These are phyloP conservation scores for Zaprionus ghesquierei DNA, from an alignment of 1,140 invertebrate genomes.

Conservation along the genomic window DNA sequence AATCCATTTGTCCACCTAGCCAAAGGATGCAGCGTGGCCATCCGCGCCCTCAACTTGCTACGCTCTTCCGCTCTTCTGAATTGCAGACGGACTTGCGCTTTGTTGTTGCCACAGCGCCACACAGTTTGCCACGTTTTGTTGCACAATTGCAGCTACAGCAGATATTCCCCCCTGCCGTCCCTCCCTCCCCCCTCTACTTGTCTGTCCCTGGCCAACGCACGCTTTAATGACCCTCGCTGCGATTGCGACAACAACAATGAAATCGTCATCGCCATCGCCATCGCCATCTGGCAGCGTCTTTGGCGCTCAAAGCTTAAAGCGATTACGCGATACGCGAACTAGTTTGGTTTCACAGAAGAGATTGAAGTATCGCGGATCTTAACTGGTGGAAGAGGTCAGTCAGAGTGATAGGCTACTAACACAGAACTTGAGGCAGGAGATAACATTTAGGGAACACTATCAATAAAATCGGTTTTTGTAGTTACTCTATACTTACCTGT, in stretches of 20 bases:
- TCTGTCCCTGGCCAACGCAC: conserved; percentile 3
- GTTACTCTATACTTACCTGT: too few relatives aligned
- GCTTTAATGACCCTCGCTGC: conserved; percentile 37
- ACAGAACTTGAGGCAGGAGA: too few relatives aligned
- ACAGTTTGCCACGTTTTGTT: conserved; percentile 49
- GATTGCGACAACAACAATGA: conserved; percentile 5
- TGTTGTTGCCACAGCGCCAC: conserved; percentile 39
- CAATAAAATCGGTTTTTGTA: too few relatives aligned
- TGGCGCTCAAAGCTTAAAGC: neutral
- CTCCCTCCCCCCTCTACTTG: neutral
- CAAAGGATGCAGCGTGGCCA: conserved; percentile 9
- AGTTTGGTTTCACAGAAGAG: too few relatives aligned
- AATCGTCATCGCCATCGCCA: too few relatives aligned
- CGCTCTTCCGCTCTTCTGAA: conserved; percentile 7
- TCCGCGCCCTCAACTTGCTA: neutral
- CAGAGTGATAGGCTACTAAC: too few relatives aligned
- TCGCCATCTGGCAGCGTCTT: conserved; percentile 16
- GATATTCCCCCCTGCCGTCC: neutral
- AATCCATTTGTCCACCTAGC: conserved; percentile 76
- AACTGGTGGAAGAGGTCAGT: too few relatives aligned
- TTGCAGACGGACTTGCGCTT: conserved; percentile 48
- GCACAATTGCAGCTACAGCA: conserved; percentile 46
- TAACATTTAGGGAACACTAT: too few relatives aligned
- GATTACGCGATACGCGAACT: neutral
- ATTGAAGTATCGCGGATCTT: too few relatives aligned